phyloP scores from a whole-genome alignment of 2,888 invertebrate genomes.

The Coremacera marginata region DNA sequence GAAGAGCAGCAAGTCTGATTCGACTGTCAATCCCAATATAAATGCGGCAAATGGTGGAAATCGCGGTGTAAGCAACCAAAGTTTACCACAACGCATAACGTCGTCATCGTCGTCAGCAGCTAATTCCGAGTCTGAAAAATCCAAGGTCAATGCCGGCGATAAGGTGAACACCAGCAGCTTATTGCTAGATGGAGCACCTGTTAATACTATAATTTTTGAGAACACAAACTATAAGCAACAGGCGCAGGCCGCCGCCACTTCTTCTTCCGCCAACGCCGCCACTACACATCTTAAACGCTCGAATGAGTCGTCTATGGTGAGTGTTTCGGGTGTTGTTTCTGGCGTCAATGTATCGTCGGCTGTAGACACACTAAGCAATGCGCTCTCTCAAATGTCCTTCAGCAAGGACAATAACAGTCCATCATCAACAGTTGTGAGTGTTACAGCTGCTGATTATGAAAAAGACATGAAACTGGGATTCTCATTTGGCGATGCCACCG shows the following conservation, averaged over 20 bases:
- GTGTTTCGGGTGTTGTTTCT: slow-evolving; percentile 42
- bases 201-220: slow-evolving; percentile 91
- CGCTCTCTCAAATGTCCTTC: slow-evolving; percentile 78
- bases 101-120: background rate
- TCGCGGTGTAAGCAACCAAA: slow-evolving; percentile 35
- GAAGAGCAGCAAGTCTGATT: slow-evolving; percentile 51
- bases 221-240: slow-evolving; percentile 88
- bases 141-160: slow-evolving; percentile 40
- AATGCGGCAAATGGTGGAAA: slow-evolving; percentile 43
- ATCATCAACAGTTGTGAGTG: slow-evolving; percentile 36
- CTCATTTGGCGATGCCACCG: slow-evolving; percentile 78
- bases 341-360: slow-evolving; percentile 58
- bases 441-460: slow-evolving; percentile 77
- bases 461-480: slow-evolving; percentile 93
- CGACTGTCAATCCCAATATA: slow-evolving; percentile 44
- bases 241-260: slow-evolving; percentile 51
- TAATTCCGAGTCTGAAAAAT: slow-evolving; percentile 44
- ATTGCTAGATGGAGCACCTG: slow-evolving; percentile 83
- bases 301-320: slow-evolving; percentile 48
- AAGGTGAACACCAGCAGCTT: slow-evolving; percentile 59
- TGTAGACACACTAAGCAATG: slow-evolving; percentile 70
- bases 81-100: slow-evolving; percentile 37
- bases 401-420: slow-evolving; percentile 60
- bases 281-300: slow-evolving; percentile 51
- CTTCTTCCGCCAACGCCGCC: background rate